Base-by-base conservation (phyloP, 2,113 vertebrate genomes). In the Festucalex cinctus region DNA sequence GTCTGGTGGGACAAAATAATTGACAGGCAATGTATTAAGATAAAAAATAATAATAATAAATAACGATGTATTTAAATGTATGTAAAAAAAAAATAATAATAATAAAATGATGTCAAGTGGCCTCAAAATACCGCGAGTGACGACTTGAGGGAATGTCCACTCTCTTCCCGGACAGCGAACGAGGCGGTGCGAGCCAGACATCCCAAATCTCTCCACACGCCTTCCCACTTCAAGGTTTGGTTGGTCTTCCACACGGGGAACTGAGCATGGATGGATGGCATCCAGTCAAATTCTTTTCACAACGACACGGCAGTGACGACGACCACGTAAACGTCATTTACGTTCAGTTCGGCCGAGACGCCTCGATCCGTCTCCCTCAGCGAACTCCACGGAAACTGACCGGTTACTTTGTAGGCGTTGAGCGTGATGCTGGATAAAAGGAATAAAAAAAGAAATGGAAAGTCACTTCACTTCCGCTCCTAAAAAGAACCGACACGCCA, bases 351-450 rank as follows among this genome's bases (percentile, higher is more conserved):
- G 1, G 93, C 86, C 0, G 97, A 98, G 58, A 98, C 0, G 3
- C 97, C 96, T 83, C 96, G 79, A 76, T 99, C 97, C 0, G 96
- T 98, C 91, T 99, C 97, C 74, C 96, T 94, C 54, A 98, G 91
- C 0, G 97, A 98, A 81, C 96, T 99, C 97, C 97, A 99, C 0
- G 97, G 97, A 83, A 99, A 99, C 88, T 99, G 97, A 0, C 97
- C 97, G 0, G 95, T 97, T 13, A 99, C 96, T 90, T 98, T 98
- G 77, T 98, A 98, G 0, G 94, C 0, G 59, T 98, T 98, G 35
- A 96, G 44, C 5, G 94, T 90, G 89, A 98, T 85, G 49, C 97
- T 99, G 85, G 46, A 90, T 6, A 13, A 17, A 46, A 6, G 20
- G 16, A 5, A 22, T 22, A 13, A 26, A 61, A 24, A 61, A 61